Conservation (phyloP, 2,113 vertebrate species). For the Cercocebus atys region DNA sequence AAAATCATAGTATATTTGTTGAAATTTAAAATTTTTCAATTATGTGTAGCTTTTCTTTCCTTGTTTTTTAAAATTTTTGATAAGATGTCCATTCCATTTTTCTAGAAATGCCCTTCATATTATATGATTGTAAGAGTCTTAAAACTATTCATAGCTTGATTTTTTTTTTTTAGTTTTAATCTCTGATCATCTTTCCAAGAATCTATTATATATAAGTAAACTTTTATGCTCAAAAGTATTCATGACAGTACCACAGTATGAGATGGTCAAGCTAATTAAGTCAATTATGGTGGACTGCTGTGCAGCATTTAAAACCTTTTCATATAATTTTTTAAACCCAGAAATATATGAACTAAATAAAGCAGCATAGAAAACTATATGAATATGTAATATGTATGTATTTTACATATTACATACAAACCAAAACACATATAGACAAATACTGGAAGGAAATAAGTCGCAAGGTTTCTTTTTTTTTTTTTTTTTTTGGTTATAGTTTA, state of each 20-base stretch:
- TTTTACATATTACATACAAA: not conserved
- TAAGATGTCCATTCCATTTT: not conserved
- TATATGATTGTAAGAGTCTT: not conserved
- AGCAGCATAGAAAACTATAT: not conserved
- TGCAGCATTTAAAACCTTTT: not conserved
- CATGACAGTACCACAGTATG: not conserved
- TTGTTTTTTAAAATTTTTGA: not conserved
- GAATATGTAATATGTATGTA: not conserved
- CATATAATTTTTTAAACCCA: not conserved
- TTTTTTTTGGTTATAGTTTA: too few relatives aligned
- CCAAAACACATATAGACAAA: not conserved
- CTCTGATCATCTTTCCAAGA: slow-evolving; percentile 1
- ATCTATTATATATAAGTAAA: not conserved
- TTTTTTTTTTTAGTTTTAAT: not conserved
- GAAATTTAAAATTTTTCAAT: not conserved
- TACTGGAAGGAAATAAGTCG: slow-evolving; percentile 11
- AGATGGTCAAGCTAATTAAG: not conserved
- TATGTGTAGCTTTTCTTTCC: not conserved
- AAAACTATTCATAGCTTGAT: not conserved
- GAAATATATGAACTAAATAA: not conserved
- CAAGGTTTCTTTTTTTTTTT: not conserved
- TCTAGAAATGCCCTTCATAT: not conserved
- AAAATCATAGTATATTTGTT: not conserved
- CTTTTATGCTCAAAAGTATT: not conserved
- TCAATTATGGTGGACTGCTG: not conserved